Evolutionary conservation across 2,888 invertebrate genomes (phyloP), one percentile per base, ranked within the genome.

Genomic region (Drosophila mettleri): DNA sequence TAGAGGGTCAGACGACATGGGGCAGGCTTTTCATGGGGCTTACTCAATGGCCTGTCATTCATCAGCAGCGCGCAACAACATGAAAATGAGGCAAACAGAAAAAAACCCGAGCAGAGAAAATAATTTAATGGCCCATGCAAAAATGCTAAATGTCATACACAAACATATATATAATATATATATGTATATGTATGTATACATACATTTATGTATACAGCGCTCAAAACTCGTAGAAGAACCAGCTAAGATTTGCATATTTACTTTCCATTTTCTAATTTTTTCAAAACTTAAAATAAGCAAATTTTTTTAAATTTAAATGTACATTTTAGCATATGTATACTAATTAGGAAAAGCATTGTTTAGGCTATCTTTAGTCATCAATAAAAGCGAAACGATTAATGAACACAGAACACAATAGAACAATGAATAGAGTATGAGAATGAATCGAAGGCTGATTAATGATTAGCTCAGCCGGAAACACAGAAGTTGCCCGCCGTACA

Each of bases 21-120:
- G 20, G 31, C 61, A 31, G 48, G 22, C 31, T 46, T 49, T 55
- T 24, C 53, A 49, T 54, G 39, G 38, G 38, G 24, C 48, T 48
- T 57, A 59, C 55, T 80, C 70, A 77, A 86, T 88, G 77, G 86
- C 53, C 74, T 83, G 86, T 86, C 83, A 88, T 88, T 83, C 88
- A 85, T 87, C 83, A 86, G 86, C 39, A 24, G 54, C 43, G 61
- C 69, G 58, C 55, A 62, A 49, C 65, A 45, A 69, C 76, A 82
- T 81, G 63, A 73, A 87, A 86, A 85, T 71, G 76, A 64, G 82
- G 61, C 76, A 64, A 69, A 51, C 70, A 60, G 41, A 48, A 46
- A 38, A 74, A 31, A 38, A 39, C 49, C 36, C 70, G 52, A 51
- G 60, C 64, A 51, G 54, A 46, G 38, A 60, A 27, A 39, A 57